Percentiles rank a stretch among this genome's conserved stretches.
Evolutionary conservation across 2,113 vertebrate genomes (phyloP).

Genomic region (Tachycineta bicolor): DNA sequence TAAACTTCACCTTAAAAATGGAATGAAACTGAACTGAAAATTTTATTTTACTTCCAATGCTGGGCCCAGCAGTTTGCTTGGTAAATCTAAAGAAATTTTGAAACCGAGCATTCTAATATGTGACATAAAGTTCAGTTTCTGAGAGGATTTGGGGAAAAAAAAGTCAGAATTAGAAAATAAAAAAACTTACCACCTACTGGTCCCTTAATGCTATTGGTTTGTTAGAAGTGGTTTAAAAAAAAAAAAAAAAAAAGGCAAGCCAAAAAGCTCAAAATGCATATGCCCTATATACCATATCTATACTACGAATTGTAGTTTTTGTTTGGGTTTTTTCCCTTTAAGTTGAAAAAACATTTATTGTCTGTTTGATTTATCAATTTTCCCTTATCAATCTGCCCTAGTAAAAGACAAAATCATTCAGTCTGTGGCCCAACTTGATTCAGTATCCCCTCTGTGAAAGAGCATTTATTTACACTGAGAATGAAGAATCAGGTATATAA

Average conservation of each 20-base stretch:
- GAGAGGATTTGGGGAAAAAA: background rate
- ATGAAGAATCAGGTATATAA: constrained; percentile 22
- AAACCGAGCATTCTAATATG: background rate
- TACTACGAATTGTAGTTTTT: background rate
- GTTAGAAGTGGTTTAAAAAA: fast-evolving
- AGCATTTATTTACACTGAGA: constrained; percentile 8
- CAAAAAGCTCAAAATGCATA: background rate
- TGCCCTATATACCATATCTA: background rate
- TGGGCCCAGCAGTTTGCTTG: background rate
- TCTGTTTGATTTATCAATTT: background rate
- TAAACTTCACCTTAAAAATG: background rate
- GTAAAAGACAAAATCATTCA: background rate
- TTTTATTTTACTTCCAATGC: background rate
- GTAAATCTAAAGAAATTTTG: background rate
- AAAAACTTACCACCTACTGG: background rate
- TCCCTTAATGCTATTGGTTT: background rate
- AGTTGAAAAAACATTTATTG: background rate
- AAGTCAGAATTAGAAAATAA: background rate
- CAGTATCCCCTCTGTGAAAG: constrained; percentile 10
- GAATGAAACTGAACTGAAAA: background rate
- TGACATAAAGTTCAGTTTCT: background rate
- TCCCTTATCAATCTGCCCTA: background rate
- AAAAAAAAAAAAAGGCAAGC: background rate
- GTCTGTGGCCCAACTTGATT: constrained; percentile 34
- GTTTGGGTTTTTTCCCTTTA: background rate